phyloP scores from a whole-genome alignment of 1,140 invertebrate species.

The Drosophila carrolli region DNA sequence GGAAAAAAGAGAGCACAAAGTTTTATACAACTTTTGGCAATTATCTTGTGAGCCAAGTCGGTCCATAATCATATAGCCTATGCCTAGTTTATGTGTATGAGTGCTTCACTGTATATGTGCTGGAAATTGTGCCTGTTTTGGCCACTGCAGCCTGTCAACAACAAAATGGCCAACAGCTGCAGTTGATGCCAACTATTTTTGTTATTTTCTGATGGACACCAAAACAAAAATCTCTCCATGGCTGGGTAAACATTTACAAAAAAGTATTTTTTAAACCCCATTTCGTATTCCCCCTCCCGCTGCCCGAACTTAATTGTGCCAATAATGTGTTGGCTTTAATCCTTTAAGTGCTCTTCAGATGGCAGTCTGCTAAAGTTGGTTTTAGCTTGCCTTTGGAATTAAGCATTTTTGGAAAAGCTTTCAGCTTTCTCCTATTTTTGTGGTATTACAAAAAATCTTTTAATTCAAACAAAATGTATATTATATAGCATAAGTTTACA shows the following conservation, averaged over 20 bases:
- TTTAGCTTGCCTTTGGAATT: constrained; percentile 15
- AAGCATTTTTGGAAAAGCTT: constrained; percentile 2
- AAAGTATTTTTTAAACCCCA: constrained; percentile 33
- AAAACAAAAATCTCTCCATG: constrained; percentile 23
- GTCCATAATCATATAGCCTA: constrained; percentile 44
- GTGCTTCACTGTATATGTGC: not conserved
- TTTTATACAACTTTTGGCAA: constrained; percentile 78
- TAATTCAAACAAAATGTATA: too few relatives aligned
- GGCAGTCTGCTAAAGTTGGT: not conserved
- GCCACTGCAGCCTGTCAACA: constrained; percentile 54
- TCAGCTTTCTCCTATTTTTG: not conserved
- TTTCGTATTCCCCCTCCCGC: constrained; percentile 7
- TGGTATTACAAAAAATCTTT: not conserved
- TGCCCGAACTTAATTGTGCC: constrained; percentile 46
- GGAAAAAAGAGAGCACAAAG: constrained; percentile 16
- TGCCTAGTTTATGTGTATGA: constrained; percentile 1
- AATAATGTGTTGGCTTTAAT: constrained; percentile 65
- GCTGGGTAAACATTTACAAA: constrained; percentile 18
- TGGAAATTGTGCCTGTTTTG: constrained; percentile 10
- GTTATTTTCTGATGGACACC: constrained; percentile 35
- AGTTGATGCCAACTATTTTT: constrained; percentile 37
- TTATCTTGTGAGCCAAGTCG: constrained; percentile 71
- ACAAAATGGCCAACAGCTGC: constrained; percentile 25
- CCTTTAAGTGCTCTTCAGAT: constrained; percentile 64
- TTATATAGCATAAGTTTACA: too few relatives aligned